A percentile compares a stretch with the other conserved stretches of the same genome.
phyloP scores from a whole-genome alignment of 1,140 invertebrate genomes.

The Himalopsyche phryganea region DNA sequence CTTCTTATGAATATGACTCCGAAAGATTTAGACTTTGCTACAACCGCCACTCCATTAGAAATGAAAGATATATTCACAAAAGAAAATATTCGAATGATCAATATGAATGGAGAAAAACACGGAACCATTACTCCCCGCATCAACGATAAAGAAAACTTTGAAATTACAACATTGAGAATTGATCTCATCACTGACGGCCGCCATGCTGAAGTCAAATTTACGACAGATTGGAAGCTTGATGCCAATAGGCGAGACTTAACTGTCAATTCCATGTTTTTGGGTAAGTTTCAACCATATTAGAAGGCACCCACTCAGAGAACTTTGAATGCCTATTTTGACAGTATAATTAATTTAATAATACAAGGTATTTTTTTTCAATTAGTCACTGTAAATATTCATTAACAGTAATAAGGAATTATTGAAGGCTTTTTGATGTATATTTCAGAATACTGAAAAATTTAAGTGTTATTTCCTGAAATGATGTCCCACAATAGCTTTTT shows the following conservation, averaged over 20 bases:
- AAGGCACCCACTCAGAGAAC: constrained; percentile 6
- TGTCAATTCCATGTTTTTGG: constrained; percentile 98
- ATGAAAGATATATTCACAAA: constrained; percentile 93
- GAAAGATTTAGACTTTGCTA: constrained; percentile 96
- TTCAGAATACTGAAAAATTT: too few species aligned
- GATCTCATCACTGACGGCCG: constrained; percentile 92
- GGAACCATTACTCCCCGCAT: constrained; percentile 97
- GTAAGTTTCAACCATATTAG: constrained; percentile 51
- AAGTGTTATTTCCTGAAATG: too few species aligned
- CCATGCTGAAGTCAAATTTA: constrained; percentile 92
- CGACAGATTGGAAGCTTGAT: constrained; percentile 93
- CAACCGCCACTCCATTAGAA: constrained; percentile 90
- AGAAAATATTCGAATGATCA: constrained; percentile 88
- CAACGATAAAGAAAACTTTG: constrained; percentile 92
- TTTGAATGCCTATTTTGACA: not conserved
- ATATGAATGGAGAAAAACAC: constrained; percentile 92
- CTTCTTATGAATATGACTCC: constrained; percentile 83
- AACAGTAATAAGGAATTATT: too few species aligned
- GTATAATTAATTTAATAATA: not conserved
- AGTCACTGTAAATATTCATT: too few species aligned
- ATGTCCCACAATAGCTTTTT: too few species aligned
- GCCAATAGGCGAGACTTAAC: constrained; percentile 94
- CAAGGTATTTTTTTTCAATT: too few species aligned
- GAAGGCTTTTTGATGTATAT: too few species aligned
- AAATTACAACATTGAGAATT: constrained; percentile 89